Conservation (phyloP, 1,140 invertebrate genomes). For the Leptopilina boulardi region DNA sequence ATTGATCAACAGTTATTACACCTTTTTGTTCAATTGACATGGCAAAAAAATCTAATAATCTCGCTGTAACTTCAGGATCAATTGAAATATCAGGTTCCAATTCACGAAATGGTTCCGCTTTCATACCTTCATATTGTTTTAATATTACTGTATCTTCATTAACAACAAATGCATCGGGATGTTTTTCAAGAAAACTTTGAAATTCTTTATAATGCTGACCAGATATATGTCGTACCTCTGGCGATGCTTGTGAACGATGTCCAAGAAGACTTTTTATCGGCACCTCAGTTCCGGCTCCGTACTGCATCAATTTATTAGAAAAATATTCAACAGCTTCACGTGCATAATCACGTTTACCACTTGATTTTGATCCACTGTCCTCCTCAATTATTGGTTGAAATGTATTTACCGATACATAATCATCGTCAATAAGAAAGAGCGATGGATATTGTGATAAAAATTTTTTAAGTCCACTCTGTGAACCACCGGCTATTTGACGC, state of each 20-base stretch:
- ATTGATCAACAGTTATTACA: slow-evolving; percentile 88
- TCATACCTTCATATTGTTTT: slow-evolving; percentile 79
- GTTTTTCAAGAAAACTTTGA: slow-evolving; percentile 90
- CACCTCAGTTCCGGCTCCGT: slow-evolving; percentile 92
- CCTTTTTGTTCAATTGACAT: slow-evolving; percentile 87
- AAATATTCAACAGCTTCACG: slow-evolving; percentile 97
- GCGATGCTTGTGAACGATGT: slow-evolving; percentile 94
- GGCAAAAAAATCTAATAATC: slow-evolving; percentile 86
- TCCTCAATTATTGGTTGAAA: slow-evolving; percentile 78
- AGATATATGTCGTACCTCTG: slow-evolving; percentile 96
- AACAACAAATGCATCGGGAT: slow-evolving; percentile 91
- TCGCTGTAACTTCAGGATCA: slow-evolving; percentile 85
- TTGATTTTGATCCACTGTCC: slow-evolving; percentile 71
- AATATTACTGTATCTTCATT: slow-evolving; percentile 90
- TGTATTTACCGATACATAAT: slow-evolving; percentile 92
- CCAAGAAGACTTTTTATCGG: slow-evolving; percentile 95
- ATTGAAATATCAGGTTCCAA: slow-evolving; percentile 82
- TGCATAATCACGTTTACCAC: slow-evolving; percentile 89
- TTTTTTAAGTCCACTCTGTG: slow-evolving; percentile 94
- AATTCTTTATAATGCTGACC: slow-evolving; percentile 96
- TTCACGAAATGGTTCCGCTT: slow-evolving; percentile 72
- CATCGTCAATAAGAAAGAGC: slow-evolving; percentile 93
- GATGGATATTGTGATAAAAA: slow-evolving; percentile 93
- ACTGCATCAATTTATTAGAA: slow-evolving; percentile 91
- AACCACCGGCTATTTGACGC: slow-evolving; percentile 95